Base-by-base conservation (phyloP, 2,113 vertebrate genomes). In the Albula goreensis region DNA sequence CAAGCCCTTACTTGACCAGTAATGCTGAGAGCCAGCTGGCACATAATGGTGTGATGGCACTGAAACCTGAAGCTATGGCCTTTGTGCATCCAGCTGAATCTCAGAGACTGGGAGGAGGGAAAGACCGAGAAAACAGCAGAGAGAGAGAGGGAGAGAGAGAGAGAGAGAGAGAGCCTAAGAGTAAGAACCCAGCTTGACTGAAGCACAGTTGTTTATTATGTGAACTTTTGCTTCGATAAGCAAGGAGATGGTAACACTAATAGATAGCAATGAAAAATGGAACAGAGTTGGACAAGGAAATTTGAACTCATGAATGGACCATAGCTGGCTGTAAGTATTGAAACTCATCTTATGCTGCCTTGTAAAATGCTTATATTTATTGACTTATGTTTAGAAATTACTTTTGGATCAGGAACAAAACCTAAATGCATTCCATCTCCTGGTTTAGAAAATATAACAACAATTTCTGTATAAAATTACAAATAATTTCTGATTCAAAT, bases 11-110 rank as follows among this genome's bases (percentile, higher is more conserved):
- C 25, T 7, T 9, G 48, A 41, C 86, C 80, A 82, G 81, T 83
- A 25, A 51, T 53, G 9, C 53, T 83, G 83, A 84, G 89, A 90
- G 81, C 84, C 89, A 89, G 80, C 79, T 87, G 87, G 85, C 80
- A 86, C 79, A 78, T 56, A 60, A 87, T 25, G 31, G 50, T 51
- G 57, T 88, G 77, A 87, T 86, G 89, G 86, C 50, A 70, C 50
- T 91, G 88, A 92, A 93, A 92, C 91, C 85, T 89, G 90, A 94
- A 85, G 83, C 89, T 83, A n/a, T 49, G 85, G 70, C 85, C 83
- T 87, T 89, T 83, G 83, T 86, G 84, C 60, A 85, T 84, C 85
- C 85, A 86, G 17, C 17, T 90, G 86, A 91, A 90, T 78, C 82
- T 88, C 83, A 83, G 88, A 91, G 89, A 87, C 83, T 77, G 81